Evolutionary conservation across 2,888 invertebrate species (phyloP).

Genomic region (Lasioglossum oenotherae): DNA sequence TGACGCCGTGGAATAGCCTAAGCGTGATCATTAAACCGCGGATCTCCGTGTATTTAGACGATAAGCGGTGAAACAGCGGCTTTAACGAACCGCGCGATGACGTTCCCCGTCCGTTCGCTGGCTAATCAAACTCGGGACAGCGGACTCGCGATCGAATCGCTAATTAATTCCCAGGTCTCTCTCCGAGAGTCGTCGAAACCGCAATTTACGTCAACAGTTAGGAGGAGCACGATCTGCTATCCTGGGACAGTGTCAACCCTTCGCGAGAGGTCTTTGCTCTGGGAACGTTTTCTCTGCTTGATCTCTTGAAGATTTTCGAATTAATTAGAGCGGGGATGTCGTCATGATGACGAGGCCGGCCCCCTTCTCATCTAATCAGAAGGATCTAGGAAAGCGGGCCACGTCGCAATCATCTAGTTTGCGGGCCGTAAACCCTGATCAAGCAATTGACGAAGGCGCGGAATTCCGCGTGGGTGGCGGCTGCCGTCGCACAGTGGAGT

Average conservation of each 20-base stretch:
- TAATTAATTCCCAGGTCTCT: not conserved
- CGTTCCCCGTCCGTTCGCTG: not conserved
- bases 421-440: constrained; percentile 34
- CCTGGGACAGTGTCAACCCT: not conserved
- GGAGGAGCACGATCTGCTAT: not conserved
- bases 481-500: not conserved
- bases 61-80: constrained; percentile 1
- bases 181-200: not conserved
- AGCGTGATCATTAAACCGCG: constrained; percentile 1
- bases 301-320: not conserved
- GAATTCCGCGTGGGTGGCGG: constrained; percentile 31
- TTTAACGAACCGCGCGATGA: constrained; percentile 12
- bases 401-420: constrained; percentile 53
- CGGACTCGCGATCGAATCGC: not conserved
- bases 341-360: not conserved
- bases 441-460: constrained; percentile 31
- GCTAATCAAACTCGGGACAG: not conserved
- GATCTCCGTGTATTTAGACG: constrained; percentile 20
- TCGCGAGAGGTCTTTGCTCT: not conserved
- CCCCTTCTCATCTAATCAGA: not conserved
- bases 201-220: not conserved
- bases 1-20: not conserved
- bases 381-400: constrained; percentile 50
- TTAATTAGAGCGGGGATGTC: not conserved
- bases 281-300: not conserved